These are phyloP conservation scores for Coregonus sp. DNA, from an alignment of 2,797 vertebrate genomes.

Conservation along the genomic window DNA sequence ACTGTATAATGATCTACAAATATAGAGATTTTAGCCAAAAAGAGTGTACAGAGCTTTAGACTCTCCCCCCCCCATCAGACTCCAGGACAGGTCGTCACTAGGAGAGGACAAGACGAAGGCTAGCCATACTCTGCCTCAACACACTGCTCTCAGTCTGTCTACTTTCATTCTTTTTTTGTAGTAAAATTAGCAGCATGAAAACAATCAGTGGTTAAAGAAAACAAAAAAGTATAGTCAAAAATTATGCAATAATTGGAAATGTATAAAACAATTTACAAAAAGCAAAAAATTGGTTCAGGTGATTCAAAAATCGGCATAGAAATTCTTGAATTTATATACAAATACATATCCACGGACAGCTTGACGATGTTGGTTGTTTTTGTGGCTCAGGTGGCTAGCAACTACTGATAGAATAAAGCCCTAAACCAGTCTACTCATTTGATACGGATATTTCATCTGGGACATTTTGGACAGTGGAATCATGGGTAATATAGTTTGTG, in stretches of 20 bases:
- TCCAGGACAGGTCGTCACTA: slow-evolving; percentile 72
- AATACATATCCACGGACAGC: slow-evolving; percentile 63
- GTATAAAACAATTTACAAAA: slow-evolving; percentile 77
- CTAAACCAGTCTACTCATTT: slow-evolving; percentile 53
- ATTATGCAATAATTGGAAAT: slow-evolving; percentile 65
- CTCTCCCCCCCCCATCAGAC: slow-evolving; percentile 80
- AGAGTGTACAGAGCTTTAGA: slow-evolving; percentile 72
- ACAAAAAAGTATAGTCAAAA: slow-evolving; percentile 39
- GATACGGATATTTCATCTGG: slow-evolving; percentile 9
- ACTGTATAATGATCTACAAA: slow-evolving; percentile 79
- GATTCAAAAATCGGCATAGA: slow-evolving; percentile 49
- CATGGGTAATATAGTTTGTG: slow-evolving; percentile 29
- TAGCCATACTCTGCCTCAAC: slow-evolving; percentile 63
- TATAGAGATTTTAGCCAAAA: slow-evolving; percentile 81
- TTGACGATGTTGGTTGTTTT: slow-evolving; percentile 47
- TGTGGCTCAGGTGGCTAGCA: slow-evolving; percentile 63
- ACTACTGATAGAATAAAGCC: slow-evolving; percentile 68
- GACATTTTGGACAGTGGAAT: slow-evolving; percentile 31
- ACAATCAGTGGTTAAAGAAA: slow-evolving; percentile 77
- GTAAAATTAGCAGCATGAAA: slow-evolving; percentile 81
- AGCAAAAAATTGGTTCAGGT: slow-evolving; percentile 30
- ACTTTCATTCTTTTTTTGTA: slow-evolving; percentile 47
- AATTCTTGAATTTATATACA: slow-evolving; percentile 56
- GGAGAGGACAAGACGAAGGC: slow-evolving; percentile 78
- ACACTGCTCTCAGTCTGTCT: slow-evolving; percentile 62